Percentiles rank a stretch among this genome's conserved stretches.
These are phyloP conservation scores for Euphysa ruthae DNA, from an alignment of 30 jellyfish, hydroid and myxozoan species.

Conservation along the genomic window DNA sequence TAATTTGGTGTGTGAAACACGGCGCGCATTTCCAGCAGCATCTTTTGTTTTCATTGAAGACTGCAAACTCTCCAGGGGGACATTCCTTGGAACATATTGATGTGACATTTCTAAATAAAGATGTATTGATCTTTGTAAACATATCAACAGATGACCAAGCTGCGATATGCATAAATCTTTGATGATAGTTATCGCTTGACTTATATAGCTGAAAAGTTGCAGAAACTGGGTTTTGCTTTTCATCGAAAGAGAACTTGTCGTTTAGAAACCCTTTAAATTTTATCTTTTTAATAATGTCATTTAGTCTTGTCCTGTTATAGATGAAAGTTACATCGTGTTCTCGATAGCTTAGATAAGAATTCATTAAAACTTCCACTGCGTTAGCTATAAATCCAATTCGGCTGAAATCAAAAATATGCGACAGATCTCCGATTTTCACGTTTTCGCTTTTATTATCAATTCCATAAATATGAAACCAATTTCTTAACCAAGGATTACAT, in stretches of 20 bases:
- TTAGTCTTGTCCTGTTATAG: neutral
- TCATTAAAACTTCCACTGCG: neutral
- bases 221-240: constrained; percentile 1
- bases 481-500: constrained; percentile 17
- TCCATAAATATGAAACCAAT: neutral
- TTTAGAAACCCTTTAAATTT: neutral
- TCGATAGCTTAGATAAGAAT: neutral
- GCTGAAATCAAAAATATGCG: neutral
- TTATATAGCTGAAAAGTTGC: constrained; percentile 10
- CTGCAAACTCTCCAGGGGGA: constrained; percentile 7
- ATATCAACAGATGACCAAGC: constrained; percentile 8
- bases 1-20: neutral
- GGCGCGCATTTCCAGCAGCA: constrained; percentile 32
- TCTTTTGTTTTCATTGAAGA: neutral
- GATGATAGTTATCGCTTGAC: neutral
- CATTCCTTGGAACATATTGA: constrained; percentile 9
- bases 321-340: neutral
- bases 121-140: neutral
- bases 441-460: neutral
- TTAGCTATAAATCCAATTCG: neutral
- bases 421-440: neutral
- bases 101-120: too few relatives aligned
- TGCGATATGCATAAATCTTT: neutral
- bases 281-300: neutral
- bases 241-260: neutral